Conservation (phyloP, 2,113 vertebrate genomes). For the Trochalopteron elliotii region DNA sequence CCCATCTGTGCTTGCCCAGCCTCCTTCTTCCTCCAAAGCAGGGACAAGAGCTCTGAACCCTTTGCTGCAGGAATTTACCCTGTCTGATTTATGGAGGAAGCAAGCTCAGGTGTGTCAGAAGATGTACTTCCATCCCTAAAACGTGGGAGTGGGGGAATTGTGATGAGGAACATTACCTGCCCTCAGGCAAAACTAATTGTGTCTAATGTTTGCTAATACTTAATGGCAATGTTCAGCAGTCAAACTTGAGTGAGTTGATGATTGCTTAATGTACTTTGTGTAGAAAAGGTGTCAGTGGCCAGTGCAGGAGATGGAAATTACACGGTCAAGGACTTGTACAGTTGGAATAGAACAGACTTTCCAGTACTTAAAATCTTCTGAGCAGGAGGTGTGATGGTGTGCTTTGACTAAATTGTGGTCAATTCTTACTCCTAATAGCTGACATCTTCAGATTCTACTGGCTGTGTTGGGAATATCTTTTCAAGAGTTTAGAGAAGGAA, state of each 20-base stretch:
- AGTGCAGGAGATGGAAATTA: not conserved
- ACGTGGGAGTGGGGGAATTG: rapidly evolving
- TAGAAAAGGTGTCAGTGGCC: not conserved
- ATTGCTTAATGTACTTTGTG: not conserved
- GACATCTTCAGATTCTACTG: not conserved
- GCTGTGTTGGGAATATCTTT: not conserved
- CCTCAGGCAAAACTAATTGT: not conserved
- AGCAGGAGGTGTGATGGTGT: not conserved
- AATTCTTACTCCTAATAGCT: not conserved
- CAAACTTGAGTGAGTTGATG: not conserved
- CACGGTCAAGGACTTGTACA: not conserved
- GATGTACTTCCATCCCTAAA: not conserved
- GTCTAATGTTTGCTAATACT: not conserved
- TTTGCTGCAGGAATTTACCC: not conserved
- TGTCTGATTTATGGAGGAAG: not conserved
- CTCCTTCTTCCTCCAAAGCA: not conserved
- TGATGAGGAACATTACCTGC: not conserved
- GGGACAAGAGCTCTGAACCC: not conserved
- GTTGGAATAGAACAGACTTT: not conserved
- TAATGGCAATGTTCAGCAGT: not conserved
- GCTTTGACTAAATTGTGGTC: not conserved
- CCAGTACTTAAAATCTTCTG: not conserved
- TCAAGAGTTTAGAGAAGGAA: not conserved
- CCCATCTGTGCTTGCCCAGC: not conserved
- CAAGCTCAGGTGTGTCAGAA: not conserved